phyloP scores from a whole-genome alignment of 2,797 vertebrate genomes.

The Esox lucius region DNA sequence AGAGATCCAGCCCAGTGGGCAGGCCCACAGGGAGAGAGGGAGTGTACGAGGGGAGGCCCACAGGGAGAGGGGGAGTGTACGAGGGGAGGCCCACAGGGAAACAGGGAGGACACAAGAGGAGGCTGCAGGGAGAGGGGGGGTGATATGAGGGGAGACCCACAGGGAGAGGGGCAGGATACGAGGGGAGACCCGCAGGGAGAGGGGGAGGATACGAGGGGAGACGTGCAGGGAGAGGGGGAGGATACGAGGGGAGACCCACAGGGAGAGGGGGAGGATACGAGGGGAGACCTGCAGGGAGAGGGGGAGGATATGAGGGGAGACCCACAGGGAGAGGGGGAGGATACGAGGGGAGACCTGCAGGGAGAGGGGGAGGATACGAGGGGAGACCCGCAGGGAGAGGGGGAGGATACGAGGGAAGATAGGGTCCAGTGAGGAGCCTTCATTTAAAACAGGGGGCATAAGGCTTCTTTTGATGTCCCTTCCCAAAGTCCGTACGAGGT shows the following conservation, averaged over 20 bases:
- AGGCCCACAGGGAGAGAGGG: not conserved
- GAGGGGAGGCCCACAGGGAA: not conserved
- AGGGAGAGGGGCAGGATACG: no score
- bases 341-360: constrained; percentile 15
- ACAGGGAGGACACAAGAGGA: not conserved
- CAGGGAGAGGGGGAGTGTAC: not conserved
- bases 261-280: no score
- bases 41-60: not conserved
- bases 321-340: not conserved
- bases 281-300: no score
- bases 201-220: no score
- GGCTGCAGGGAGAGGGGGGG: not conserved
- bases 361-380: not conserved
- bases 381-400: not conserved
- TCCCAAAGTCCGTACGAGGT: constrained; percentile 16
- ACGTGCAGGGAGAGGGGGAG: not conserved
- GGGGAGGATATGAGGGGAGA: no score
- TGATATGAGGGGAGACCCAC: not conserved
- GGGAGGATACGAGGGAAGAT: not conserved
- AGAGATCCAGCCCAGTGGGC: constrained; percentile 50
- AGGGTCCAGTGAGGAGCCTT: constrained; percentile 39
- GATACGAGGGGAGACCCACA: constrained; percentile 13
- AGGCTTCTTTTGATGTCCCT: constrained; percentile 52
- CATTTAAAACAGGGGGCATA: constrained; percentile 52
- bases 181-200: no score